Conservation (phyloP, 1,140 invertebrate species). For the Hyposmocoma kahamanoa region DNA sequence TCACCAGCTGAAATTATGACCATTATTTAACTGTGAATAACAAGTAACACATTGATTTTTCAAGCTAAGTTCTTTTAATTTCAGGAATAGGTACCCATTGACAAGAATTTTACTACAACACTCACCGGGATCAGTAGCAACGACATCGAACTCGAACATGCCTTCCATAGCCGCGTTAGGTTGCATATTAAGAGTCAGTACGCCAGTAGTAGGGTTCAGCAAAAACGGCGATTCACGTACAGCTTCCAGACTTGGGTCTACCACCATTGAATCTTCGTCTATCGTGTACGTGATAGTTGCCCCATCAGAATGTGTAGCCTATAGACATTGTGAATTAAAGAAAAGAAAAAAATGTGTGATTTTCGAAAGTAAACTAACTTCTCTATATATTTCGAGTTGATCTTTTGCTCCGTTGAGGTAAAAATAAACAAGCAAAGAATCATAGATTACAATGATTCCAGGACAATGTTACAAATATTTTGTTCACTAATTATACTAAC, state of each 20-base stretch:
- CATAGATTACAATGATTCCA: no score
- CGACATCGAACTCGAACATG: conserved; percentile 73
- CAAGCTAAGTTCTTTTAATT: not conserved
- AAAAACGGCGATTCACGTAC: conserved; percentile 55
- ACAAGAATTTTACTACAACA: no score
- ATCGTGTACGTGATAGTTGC: conserved; percentile 60
- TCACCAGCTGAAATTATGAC: conserved; percentile 51
- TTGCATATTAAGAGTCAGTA: conserved; percentile 63
- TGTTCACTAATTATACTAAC: no score
- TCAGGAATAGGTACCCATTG: not conserved
- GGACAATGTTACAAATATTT: no score
- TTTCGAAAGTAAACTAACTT: no score
- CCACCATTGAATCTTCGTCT: conserved; percentile 41
- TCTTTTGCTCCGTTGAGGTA: no score
- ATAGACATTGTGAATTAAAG: no score
- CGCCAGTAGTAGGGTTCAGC: conserved; percentile 48
- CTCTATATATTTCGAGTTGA: no score
- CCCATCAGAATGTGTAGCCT: conserved; percentile 73
- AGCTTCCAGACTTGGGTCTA: conserved; percentile 39
- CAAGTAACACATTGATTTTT: no score
- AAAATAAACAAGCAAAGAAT: no score
- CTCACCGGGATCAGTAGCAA: conserved; percentile 70
- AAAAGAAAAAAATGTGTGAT: no score
- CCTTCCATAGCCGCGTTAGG: conserved; percentile 70
- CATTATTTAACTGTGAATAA: no score